phyloP scores from a whole-genome alignment of 2,888 invertebrate genomes.

The Malthinus seriepunctatus region DNA sequence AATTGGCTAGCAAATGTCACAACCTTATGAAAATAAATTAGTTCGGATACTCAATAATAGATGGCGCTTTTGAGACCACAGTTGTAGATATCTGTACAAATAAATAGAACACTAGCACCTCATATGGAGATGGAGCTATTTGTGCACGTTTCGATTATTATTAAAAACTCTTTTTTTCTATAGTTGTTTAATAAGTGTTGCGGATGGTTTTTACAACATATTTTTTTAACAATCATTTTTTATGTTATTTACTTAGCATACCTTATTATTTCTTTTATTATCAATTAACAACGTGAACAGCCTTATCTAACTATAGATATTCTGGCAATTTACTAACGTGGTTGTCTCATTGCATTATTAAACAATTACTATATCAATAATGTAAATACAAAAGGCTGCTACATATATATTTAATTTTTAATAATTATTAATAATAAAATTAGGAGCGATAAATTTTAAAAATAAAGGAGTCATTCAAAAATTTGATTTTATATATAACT shows the following conservation, averaged over 20 bases:
- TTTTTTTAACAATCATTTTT: slow-evolving; percentile 51
- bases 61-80: too few species aligned
- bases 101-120: too few species aligned
- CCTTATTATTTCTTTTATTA: slow-evolving; percentile 44
- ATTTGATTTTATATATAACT: slow-evolving; percentile 10
- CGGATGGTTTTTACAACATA: slow-evolving; percentile 50
- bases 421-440: slow-evolving; percentile 24
- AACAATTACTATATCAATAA: slow-evolving; percentile 52
- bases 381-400: slow-evolving; percentile 52
- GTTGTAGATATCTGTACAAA: too few species aligned
- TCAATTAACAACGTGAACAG: slow-evolving; percentile 58
- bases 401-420: slow-evolving; percentile 32
- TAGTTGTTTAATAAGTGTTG: slow-evolving; percentile 49
- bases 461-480: neutral
- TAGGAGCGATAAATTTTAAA: slow-evolving; percentile 6
- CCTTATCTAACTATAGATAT: slow-evolving; percentile 56
- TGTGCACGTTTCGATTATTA: too few species aligned
- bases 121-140: too few species aligned
- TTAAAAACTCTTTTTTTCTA: too few species aligned
- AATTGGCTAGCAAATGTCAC: too few species aligned
- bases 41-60: too few species aligned
- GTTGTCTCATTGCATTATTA: slow-evolving; percentile 50
- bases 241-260: slow-evolving; percentile 40
- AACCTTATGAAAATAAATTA: too few species aligned
- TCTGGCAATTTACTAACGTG: slow-evolving; percentile 55